A percentile compares a stretch with the other conserved stretches of the same genome.
phyloP scores from a whole-genome alignment of 2,113 vertebrate species.

The Aptenodytes forsteri region DNA sequence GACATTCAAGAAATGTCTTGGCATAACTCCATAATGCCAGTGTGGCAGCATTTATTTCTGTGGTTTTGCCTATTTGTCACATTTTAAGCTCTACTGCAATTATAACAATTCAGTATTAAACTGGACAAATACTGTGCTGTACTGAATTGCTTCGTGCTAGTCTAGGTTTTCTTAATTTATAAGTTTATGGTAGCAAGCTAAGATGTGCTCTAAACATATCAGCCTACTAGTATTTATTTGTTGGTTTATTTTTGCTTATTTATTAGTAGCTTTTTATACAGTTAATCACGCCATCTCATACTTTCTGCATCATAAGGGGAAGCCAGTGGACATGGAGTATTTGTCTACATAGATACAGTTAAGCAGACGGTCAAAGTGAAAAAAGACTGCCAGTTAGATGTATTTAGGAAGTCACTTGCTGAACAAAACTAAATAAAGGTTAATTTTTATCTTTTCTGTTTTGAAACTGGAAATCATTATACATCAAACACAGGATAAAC shows the following conservation, averaged over 20 bases:
- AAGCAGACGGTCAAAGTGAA: constrained; percentile 2
- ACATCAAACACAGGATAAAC: neutral
- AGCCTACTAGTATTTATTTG: neutral
- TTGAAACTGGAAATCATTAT: constrained; percentile 20
- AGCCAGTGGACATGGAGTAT: constrained; percentile 20
- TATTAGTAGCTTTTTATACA: neutral
- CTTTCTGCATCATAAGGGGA: constrained; percentile 38
- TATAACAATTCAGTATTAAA: neutral
- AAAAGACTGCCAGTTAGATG: neutral
- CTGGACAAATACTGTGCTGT: neutral
- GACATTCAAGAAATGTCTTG: neutral
- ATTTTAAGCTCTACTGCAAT: neutral
- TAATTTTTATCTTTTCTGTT: constrained; percentile 20
- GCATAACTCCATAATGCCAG: neutral
- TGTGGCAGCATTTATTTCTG: neutral
- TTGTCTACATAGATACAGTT: constrained; percentile 22
- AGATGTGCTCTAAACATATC: constrained; percentile 13
- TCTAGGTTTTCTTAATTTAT: constrained; percentile 47
- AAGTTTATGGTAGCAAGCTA: neutral
- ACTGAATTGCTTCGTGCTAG: neutral
- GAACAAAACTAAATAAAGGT: neutral
- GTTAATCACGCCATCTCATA: constrained; percentile 12
- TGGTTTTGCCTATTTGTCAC: neutral
- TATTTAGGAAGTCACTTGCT: constrained; percentile 11
- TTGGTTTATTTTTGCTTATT: neutral